Base-by-base conservation (phyloP, 2,113 vertebrate genomes). In the Anoplopoma fimbria region DNA sequence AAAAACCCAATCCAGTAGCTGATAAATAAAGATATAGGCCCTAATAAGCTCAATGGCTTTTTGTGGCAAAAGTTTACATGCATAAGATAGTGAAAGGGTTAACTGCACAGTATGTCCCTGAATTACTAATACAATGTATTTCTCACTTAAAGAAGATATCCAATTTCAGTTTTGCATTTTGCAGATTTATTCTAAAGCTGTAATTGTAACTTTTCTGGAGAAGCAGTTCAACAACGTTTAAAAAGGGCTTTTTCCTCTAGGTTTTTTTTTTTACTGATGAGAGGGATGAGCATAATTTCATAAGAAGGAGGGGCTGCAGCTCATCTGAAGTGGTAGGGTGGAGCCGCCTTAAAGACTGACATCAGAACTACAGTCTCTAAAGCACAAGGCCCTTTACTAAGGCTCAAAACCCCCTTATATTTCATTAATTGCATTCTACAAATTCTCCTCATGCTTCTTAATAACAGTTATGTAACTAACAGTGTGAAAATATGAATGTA, bases 291-390 rank as follows among this genome's bases (percentile, higher is more conserved):
- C 77, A 81, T 47, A 36, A 49, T 81, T 82, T 90, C 68, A 58
- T 60, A 23, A 58, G 78, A 82, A 77, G 91, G 90, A 82, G 87
- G 78, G 90, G 65, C 75, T 77, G 81, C 1, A 79, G 69, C 60
- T 79, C 31, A 47, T 87, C 82, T 87, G 77, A 87, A 92, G 88
- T 90, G 83, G 91, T 29, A 90, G 93, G 92, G 94, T 94, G 94
- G 93, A 94, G 92, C 81, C 29, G 89, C 81, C 72, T 85, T 12
- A 74, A 83, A 85, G 83, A 34, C 68, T 29, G 1, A 80, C 82
- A 86, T 78, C 78, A 82, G 65, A 79, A 74, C 38, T 78, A 23
- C 29, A 21, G 60, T 53, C 57, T 70, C 68, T 60, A 7, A 72
- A 61, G 58, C 58, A n/a, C 23, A 75, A 36, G 67, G 36, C 36